Evolutionary conservation across 1,140 invertebrate species (phyloP).

Genomic region (Caerostris darwini): DNA sequence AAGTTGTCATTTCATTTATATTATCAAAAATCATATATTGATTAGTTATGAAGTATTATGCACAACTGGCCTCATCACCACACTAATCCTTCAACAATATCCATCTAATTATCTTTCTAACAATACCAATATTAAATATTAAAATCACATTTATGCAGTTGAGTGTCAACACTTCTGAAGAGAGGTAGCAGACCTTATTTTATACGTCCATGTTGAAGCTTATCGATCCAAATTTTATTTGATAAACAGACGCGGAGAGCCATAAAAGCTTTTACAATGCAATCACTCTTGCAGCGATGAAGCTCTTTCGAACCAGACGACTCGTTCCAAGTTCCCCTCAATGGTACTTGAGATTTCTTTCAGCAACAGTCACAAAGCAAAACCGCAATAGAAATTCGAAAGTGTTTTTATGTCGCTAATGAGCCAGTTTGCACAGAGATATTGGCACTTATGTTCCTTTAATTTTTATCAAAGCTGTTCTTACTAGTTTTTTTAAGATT

Average conservation of each 20-base stretch:
- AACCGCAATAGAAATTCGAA: neutral
- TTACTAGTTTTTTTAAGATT: too few species aligned
- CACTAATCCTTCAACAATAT: too few species aligned
- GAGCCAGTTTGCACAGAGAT: neutral
- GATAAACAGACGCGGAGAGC: neutral
- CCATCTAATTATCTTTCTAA: neutral
- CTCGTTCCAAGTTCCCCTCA: neutral
- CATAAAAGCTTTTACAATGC: neutral
- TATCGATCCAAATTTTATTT: neutral
- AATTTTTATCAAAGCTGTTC: too few species aligned
- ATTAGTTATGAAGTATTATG: too few species aligned
- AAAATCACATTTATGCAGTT: neutral
- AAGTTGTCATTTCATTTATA: too few species aligned
- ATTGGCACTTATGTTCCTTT: neutral
- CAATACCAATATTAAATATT: neutral
- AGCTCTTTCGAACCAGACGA: neutral
- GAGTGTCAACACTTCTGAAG: neutral
- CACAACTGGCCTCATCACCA: too few species aligned
- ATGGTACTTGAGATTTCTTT: neutral
- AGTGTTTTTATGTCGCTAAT: neutral
- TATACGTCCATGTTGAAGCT: neutral
- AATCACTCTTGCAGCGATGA: neutral
- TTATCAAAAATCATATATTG: too few species aligned
- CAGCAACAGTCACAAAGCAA: neutral
- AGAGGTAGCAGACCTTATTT: neutral